Conservation (phyloP, 2,888 invertebrate species). For the Mellilla xanthometata region DNA sequence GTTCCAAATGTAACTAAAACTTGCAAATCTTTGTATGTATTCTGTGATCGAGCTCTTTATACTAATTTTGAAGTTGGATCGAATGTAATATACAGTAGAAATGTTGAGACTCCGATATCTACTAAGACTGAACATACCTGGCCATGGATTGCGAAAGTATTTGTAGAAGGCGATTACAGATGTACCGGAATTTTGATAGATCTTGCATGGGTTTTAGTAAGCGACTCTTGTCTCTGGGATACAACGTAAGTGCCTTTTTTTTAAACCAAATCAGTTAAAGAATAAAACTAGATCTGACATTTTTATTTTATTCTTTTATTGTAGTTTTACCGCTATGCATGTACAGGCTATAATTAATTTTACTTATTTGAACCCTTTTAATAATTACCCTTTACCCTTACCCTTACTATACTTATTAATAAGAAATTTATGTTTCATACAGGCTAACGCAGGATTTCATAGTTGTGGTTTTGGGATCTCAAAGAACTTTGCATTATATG, state of each 20-base stretch:
- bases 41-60: conserved; percentile 73
- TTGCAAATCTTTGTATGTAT: conserved; percentile 80
- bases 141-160: conserved; percentile 90
- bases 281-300: too few species aligned
- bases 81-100: conserved; percentile 42
- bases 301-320: too few species aligned
- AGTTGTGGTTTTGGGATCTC: conserved; percentile 86
- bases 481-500: conserved; percentile 80
- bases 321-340: too few species aligned
- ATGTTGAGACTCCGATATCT: conserved; percentile 30
- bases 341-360: too few species aligned
- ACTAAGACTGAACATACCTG: conserved; percentile 52
- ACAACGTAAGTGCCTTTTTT: conserved; percentile 25
- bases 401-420: too few species aligned
- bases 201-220: conserved; percentile 85
- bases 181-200: conserved; percentile 88
- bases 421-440: conserved; percentile 30
- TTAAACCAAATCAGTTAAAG: too few species aligned
- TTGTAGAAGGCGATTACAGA: conserved; percentile 85
- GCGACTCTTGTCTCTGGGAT: conserved; percentile 78
- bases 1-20: conserved; percentile 71
- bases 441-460: conserved; percentile 83
- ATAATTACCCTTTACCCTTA: too few species aligned
- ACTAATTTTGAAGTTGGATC: conserved; percentile 55
- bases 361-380: too few species aligned